Percentiles rank a stretch among this genome's conserved stretches.
phyloP scores from a whole-genome alignment of 2,888 invertebrate species.

The Epicampocera succincta region DNA sequence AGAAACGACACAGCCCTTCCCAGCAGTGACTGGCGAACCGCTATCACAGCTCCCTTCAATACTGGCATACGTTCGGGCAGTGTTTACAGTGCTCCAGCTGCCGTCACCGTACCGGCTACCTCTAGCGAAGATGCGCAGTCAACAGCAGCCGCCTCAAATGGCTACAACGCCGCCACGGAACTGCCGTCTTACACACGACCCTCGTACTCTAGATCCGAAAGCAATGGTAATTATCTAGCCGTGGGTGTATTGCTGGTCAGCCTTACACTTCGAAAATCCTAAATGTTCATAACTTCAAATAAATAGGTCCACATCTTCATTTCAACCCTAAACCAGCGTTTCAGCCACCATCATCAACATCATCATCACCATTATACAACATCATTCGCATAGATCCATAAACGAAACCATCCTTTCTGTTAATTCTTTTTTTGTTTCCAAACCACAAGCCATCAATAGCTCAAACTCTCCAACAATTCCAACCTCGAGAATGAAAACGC shows the following conservation, averaged over 20 bases:
- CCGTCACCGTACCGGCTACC: slow-evolving; percentile 76
- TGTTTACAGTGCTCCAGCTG: slow-evolving; percentile 79
- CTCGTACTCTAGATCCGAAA: slow-evolving; percentile 80
- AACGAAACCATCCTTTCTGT: slow-evolving; percentile 45
- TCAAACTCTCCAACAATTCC: slow-evolving; percentile 22
- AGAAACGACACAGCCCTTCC: slow-evolving; percentile 59
- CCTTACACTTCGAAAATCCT: slow-evolving; percentile 75
- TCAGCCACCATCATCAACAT: slow-evolving; percentile 46
- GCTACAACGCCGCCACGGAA: slow-evolving; percentile 76
- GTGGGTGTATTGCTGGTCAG: slow-evolving; percentile 79
- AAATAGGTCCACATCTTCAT: slow-evolving; percentile 68
- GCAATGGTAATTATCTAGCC: slow-evolving; percentile 80
- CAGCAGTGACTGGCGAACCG: slow-evolving; percentile 74
- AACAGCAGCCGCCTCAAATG: slow-evolving; percentile 75
- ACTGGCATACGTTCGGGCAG: slow-evolving; percentile 77
- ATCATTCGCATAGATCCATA: slow-evolving; percentile 62
- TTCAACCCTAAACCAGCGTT: slow-evolving; percentile 68
- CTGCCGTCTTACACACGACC: slow-evolving; percentile 78
- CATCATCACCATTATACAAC: slow-evolving; percentile 57
- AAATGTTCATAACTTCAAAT: slow-evolving; percentile 66
- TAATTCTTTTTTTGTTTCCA: slow-evolving; percentile 25
- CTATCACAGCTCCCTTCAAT: slow-evolving; percentile 55
- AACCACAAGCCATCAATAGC: slow-evolving; percentile 7
- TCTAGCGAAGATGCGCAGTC: slow-evolving; percentile 74
- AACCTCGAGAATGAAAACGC: not conserved